Percentiles rank a stretch among this genome's conserved stretches.
phyloP scores from a whole-genome alignment of 2,888 invertebrate species.

The Melanostoma scalare region DNA sequence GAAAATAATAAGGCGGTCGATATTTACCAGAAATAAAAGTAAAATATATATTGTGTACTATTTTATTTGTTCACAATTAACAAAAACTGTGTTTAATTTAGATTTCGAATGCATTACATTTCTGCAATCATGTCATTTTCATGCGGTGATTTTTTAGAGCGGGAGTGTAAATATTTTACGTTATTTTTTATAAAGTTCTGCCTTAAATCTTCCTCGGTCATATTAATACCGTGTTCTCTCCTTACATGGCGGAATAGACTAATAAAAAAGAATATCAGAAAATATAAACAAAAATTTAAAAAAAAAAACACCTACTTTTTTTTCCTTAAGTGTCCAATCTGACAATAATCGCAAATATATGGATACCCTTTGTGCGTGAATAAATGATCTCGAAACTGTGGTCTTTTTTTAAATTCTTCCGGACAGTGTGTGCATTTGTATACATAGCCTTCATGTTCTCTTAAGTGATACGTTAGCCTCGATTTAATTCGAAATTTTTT shows the following conservation, averaged over 20 bases:
- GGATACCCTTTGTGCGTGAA: conserved; percentile 76
- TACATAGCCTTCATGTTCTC: conserved; percentile 74
- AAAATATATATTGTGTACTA: no score
- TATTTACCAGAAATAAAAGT: no score
- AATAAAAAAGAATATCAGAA: no score
- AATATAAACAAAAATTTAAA: no score
- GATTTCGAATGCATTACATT: no score
- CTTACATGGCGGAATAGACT: conserved; percentile 11
- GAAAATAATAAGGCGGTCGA: no score
- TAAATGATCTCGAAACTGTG: conserved; percentile 74
- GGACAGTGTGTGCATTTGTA: conserved; percentile 73
- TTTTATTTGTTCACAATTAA: no score
- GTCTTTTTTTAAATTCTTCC: conserved; percentile 73
- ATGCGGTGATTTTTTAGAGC: no score
- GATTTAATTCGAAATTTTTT: conserved; percentile 75
- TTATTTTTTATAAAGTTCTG: conserved; percentile 6
- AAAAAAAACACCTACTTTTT: conserved; percentile 31
- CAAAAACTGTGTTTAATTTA: no score
- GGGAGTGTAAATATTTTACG: conserved; percentile 1
- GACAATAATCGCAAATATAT: conserved; percentile 63
- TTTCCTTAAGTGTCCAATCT: conserved; percentile 37
- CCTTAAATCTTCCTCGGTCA: background rate
- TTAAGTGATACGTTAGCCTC: conserved; percentile 75
- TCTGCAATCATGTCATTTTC: no score
- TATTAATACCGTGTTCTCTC: background rate